Evolutionary conservation across 2,797 vertebrate species (phyloP), one percentile per base, ranked within the genome.

Genomic region (Neopelma chrysocephalum): DNA sequence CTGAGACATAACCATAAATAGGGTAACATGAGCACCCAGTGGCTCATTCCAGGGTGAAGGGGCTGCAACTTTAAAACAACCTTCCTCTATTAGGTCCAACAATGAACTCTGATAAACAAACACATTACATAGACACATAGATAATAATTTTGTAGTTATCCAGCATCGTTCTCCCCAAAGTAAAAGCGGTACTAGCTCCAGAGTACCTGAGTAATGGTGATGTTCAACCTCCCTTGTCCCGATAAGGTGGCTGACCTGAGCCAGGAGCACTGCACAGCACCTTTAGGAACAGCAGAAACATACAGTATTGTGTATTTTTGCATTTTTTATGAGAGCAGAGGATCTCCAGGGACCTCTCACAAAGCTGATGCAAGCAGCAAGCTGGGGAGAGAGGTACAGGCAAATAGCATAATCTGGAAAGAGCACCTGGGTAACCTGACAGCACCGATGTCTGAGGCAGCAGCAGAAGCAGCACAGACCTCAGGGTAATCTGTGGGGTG

Each of bases 401-500:
- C 18, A 82, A 45, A 53, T 3, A 76, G 32, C 34, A 89, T 34
- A 45, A 0, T 19, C n/a, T 26, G 36, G 32, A 45, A 47, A 54
- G 26, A 75, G n/a, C 31, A 19, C 23, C 17, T 19, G 0, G 29
- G 26, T 26, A 50, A 60, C 32, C 32, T 13, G 23, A 27, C 2
- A 6, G 26, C 54, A 42, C 36, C 0, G 0, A 10, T 4, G 20
- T 4, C 27, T n/a, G 12, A 69, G 73, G 21, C 31, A 38, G 38
- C 47, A 36, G 72, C 38, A 51, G 25, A 15, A 29, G 51, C n/a
- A 19, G 9, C 15, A 10, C 40, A 58, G 58, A 62, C 10, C 50
- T 4, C 31, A 13, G 43, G 0, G 5, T 10, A 45, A n/a, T 36
- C 22, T 11, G 0, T 1, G 0, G 10, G 9, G 3, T 42, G 12